Base-by-base conservation (phyloP, 2,797 vertebrate species). In the Syndactyla subalaris region DNA sequence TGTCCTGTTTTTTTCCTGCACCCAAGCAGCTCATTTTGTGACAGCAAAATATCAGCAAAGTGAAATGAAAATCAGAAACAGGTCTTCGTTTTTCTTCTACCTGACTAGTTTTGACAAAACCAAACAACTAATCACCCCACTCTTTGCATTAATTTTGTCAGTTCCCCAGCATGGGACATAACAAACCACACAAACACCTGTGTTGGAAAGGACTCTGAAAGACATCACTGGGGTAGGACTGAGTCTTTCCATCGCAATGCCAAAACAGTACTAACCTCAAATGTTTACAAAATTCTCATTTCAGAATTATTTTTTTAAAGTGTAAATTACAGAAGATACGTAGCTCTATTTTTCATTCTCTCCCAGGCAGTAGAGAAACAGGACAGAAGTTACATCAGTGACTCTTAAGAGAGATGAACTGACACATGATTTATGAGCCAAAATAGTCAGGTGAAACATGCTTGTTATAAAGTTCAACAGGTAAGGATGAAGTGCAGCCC, bases 361-460 rank as follows among this genome's bases (percentile, higher is more conserved):
- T 76, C 36, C 9, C 36, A 73, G 23, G 48, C 51, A 57, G 26
- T 43, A 58, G 0, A 1, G 29, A 77, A 89, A 76, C 18, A 70
- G 15, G 14, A 81, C 20, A 74, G 14, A 85, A 91, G 7, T 41
- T 82, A 73, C n/a, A 63, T 10, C 12, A 0, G 1, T 63, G 39
- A 76, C 20, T 63, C 36, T 32, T 36, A 16, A 38, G 14, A 30
- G 34, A 82, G 13, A 62, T 17, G 41, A 22, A 41, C 0, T 3
- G 39, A 32, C 27, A 73, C 12, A n/a, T 0, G 0, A 7, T 4
- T 5, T 7, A n/a, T 16, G 27, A 61, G 58, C 21, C 61, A 74
- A 43, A 93, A 55, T 0, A 63, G 13, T n/a, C 62, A 77, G 11
- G 30, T 46, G 32, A 46, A 29, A 29, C 2, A 16, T 7, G 9